A percentile compares a stretch with the other conserved stretches of the same genome.
Evolutionary conservation across 1,140 invertebrate species (phyloP).

Genomic region (Neotoxoptera formosana): DNA sequence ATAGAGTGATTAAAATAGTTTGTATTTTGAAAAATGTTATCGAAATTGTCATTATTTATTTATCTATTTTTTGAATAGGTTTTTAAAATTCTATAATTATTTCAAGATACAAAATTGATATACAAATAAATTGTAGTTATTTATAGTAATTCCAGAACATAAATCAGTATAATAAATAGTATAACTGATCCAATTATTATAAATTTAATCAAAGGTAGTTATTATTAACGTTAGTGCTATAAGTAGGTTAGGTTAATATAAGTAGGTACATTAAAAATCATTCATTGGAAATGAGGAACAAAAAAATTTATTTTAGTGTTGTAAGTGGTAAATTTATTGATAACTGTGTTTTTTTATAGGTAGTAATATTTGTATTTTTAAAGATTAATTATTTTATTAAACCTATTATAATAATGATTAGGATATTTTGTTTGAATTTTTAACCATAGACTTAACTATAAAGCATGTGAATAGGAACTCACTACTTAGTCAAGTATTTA

Average conservation of each 20-base stretch:
- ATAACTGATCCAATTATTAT: neutral
- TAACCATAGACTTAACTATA: neutral
- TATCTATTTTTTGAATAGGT: neutral
- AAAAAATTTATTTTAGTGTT: neutral
- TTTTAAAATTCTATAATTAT: neutral
- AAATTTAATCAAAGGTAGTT: neutral
- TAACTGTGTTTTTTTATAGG: neutral
- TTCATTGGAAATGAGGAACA: neutral
- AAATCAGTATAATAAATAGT: neutral
- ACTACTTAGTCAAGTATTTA: neutral
- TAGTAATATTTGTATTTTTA: neutral
- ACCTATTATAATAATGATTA: neutral
- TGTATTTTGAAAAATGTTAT: too few species aligned
- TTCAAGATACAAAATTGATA: neutral
- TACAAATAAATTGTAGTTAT: neutral
- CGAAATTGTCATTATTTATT: too few species aligned
- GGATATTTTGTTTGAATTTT: neutral
- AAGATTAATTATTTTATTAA: neutral
- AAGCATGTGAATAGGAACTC: neutral
- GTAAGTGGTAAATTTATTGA: neutral
- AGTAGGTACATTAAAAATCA: neutral
- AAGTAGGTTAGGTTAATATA: too few species aligned
- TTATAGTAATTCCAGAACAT: neutral
- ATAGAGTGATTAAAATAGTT: too few species aligned
- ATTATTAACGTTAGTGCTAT: neutral